A percentile compares a stretch with the other conserved stretches of the same genome.
These are phyloP conservation scores for Euclidia mi DNA, from an alignment of 2,888 invertebrate species.

Conservation along the genomic window DNA sequence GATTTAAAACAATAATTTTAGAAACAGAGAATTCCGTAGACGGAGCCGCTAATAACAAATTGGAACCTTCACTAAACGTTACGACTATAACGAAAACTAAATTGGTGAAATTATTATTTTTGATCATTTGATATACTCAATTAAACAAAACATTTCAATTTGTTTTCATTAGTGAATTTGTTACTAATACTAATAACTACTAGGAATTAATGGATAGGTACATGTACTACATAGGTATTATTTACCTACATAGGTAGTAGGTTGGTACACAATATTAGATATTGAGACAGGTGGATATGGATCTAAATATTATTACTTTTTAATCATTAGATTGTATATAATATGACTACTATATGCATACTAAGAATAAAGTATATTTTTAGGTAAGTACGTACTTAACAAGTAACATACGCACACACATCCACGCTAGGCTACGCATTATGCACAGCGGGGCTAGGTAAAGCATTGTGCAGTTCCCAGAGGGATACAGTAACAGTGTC, in stretches of 20 bases:
- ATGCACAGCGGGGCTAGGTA: constrained; percentile 1
- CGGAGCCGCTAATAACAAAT: constrained; percentile 1
- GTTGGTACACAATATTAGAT: too few relatives aligned
- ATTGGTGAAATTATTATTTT: constrained; percentile 6
- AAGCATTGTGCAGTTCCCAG: constrained; percentile 42
- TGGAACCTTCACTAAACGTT: background rate
- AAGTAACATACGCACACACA: background rate
- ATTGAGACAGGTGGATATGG: too few relatives aligned
- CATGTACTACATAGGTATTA: too few relatives aligned
- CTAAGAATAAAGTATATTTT: too few relatives aligned
- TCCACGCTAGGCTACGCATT: too few relatives aligned
- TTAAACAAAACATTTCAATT: constrained; percentile 28
- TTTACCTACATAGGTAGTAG: too few relatives aligned
- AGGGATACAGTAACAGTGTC: constrained; percentile 70
- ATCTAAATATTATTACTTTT: too few relatives aligned
- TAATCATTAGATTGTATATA: too few relatives aligned
- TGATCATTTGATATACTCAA: constrained; percentile 12
- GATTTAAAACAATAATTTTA: constrained; percentile 6
- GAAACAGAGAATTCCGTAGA: background rate
- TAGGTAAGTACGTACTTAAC: too few relatives aligned
- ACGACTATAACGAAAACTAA: constrained; percentile 7
- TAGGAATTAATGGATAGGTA: too few relatives aligned
- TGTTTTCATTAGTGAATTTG: constrained; percentile 9
- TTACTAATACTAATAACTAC: background rate
- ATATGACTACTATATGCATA: too few relatives aligned